A percentile compares a stretch with the other conserved stretches of the same genome.
Conservation (phyloP, 1,140 invertebrate species). For the Phymorhynchus buccinoides region DNA sequence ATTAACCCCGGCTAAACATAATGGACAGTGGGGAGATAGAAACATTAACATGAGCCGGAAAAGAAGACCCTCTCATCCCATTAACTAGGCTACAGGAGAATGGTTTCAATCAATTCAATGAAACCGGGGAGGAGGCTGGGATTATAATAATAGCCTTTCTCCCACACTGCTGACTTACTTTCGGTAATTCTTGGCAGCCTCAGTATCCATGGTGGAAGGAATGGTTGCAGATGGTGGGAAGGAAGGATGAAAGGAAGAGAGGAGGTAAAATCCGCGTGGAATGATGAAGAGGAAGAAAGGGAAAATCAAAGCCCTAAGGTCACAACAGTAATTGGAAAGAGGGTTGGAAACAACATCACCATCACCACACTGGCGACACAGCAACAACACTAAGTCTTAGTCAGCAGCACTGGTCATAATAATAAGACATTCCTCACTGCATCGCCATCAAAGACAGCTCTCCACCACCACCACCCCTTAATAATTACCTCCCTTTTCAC, state of each 20-base stretch:
- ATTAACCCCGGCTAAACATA: no score
- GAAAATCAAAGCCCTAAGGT: not conserved
- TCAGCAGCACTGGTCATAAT: not conserved
- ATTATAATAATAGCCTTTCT: not conserved
- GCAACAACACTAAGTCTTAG: no score
- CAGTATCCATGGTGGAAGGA: constrained; percentile 50
- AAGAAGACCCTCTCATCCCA: constrained; percentile 2
- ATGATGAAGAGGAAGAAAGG: no score
- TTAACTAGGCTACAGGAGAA: not conserved
- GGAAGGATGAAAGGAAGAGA: not conserved
- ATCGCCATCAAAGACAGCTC: not conserved
- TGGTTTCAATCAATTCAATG: not conserved
- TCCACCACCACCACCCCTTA: not conserved
- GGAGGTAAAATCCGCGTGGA: no score
- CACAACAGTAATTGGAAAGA: constrained; percentile 22
- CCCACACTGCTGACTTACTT: constrained; percentile 51
- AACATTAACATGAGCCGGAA: constrained; percentile 8
- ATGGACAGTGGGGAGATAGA: not conserved
- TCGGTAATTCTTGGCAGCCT: constrained; percentile 58
- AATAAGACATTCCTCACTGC: not conserved
- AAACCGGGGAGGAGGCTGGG: not conserved
- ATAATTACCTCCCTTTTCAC: not conserved
- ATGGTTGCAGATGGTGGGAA: constrained; percentile 3
- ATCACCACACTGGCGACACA: not conserved
- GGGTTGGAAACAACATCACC: not conserved